Evolutionary conservation across 2,113 vertebrate species (phyloP), one percentile per base, ranked within the genome.

Genomic region (Suncus etruscus): DNA sequence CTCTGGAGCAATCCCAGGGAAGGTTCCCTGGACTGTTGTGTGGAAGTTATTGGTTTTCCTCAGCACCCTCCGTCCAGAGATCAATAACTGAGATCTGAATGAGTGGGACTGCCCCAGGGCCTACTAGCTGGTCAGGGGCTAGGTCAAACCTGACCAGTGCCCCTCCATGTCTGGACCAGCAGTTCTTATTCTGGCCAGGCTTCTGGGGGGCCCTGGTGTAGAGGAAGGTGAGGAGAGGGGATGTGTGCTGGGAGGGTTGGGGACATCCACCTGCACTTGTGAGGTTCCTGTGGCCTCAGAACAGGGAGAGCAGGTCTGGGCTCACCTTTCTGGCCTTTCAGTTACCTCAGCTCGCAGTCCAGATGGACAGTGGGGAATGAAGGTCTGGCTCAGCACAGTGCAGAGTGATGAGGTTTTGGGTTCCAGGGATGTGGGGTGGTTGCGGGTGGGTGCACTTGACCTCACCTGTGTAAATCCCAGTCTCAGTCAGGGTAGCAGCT

Each of bases 1-100:
- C 80, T 32, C 58, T n/a, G n/a, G 1, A n/a, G 29, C 20, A 0
- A 3, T 25, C 65, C 63, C 25, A 4, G 0, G 3, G 48, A 76
- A 76, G 32, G 58, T n/a, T 73, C 61, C 2, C 0, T 54, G 63
- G 50, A 29, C 32, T 31, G 25, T 25, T 10, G 6, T 8, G 58
- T 29, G 66, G 32, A 92, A 76, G 20, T 3, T 9, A 66, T 2
- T 20, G 22, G 6, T 25, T 24, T 20, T 51, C 11, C 12, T 11
- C 8, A 50, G 0, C 8, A 31, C 51, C 20, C 72, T 78, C 16
- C 6, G 70, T 54, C 58, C n/a, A 11, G 12, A 18, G 70, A 12
- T 27, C 3, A 66, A 76, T 32, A 63, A 50, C 47, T 0, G 16
- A 83, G 65, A 18, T 11, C 45, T 45, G 27, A 39, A 39, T 39